Conservation (phyloP, 2,888 invertebrate genomes). For the Epistrophe eligans region DNA sequence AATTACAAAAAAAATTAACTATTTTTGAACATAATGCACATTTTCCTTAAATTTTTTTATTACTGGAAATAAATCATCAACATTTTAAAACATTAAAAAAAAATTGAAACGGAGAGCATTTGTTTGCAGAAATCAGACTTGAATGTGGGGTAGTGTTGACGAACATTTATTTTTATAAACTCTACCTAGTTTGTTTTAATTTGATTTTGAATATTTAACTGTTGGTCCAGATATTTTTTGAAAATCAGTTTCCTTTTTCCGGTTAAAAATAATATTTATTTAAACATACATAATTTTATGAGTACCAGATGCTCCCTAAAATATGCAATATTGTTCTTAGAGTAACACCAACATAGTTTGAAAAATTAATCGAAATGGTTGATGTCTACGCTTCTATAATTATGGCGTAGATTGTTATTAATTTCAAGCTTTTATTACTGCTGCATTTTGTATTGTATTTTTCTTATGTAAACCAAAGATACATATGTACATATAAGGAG, state of each 20-base stretch:
- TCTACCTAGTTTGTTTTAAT: too few species aligned
- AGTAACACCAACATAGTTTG: background rate
- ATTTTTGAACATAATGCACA: too few species aligned
- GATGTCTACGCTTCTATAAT: background rate
- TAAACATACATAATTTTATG: slow-evolving; percentile 6
- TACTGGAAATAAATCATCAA: too few species aligned
- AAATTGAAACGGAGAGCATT: too few species aligned
- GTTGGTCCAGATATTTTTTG: background rate
- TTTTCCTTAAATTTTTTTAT: too few species aligned
- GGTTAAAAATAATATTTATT: background rate
- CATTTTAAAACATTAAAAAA: too few species aligned
- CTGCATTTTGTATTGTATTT: background rate
- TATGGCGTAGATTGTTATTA: background rate
- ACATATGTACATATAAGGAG: too few species aligned
- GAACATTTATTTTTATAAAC: too few species aligned
- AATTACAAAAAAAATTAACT: too few species aligned
- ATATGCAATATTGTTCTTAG: background rate
- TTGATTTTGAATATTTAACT: background rate
- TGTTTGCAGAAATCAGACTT: too few species aligned
- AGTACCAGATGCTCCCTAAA: background rate
- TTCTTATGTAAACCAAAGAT: too few species aligned
- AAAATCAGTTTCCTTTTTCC: slow-evolving; percentile 2
- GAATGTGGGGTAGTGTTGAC: too few species aligned
- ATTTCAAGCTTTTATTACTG: background rate
- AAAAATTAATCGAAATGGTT: background rate